phyloP scores from a whole-genome alignment of 2,797 vertebrate genomes.

The Lacerta agilis region DNA sequence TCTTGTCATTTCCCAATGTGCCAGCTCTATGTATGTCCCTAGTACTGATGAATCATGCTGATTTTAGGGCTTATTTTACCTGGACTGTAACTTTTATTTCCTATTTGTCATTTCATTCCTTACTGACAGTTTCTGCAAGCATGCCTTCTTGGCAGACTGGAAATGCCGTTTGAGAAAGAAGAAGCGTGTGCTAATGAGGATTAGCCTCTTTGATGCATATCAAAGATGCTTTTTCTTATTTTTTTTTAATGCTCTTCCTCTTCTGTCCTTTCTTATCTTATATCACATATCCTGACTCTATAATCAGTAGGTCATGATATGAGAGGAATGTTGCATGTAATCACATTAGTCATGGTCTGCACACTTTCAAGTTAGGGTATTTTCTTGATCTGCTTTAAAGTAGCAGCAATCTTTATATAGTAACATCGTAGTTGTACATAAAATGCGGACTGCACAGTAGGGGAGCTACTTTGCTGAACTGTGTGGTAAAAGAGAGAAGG shows the following conservation, averaged over 20 bases:
- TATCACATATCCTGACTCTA: neutral
- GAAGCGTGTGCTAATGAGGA: neutral
- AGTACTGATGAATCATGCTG: neutral
- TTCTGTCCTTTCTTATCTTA: rapidly evolving
- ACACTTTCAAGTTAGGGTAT: neutral
- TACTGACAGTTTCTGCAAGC: neutral
- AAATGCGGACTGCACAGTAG: neutral
- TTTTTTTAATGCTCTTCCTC: rapidly evolving
- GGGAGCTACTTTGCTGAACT: neutral
- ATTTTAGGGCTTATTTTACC: neutral
- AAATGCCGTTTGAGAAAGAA: neutral
- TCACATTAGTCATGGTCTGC: constrained; percentile 7
- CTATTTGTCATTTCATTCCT: constrained; percentile 12
- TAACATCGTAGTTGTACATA: neutral
- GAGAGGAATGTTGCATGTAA: neutral
- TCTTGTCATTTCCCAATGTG: neutral
- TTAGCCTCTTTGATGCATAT: neutral
- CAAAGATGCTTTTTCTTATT: neutral
- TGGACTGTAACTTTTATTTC: neutral
- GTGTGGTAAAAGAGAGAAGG: neutral
- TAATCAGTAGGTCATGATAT: neutral
- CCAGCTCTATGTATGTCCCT: neutral
- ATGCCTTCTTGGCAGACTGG: neutral
- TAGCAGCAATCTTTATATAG: neutral
- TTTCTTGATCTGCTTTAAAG: constrained; percentile 1